Conservation (phyloP, 2,888 invertebrate genomes). For the Hemithea aestivaria region DNA sequence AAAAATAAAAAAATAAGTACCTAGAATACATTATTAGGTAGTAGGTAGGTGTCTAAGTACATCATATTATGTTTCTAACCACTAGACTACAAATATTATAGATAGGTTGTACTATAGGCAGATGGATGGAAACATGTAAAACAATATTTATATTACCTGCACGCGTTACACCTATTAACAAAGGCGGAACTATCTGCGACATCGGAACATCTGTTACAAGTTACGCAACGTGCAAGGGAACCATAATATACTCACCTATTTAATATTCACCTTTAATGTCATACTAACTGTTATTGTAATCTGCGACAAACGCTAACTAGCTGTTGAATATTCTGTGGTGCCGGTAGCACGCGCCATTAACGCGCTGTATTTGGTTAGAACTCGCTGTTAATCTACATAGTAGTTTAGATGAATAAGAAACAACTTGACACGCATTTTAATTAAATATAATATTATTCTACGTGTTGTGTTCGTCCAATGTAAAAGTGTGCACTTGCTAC, state of each 20-base stretch:
- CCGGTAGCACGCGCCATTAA: conserved; percentile 6
- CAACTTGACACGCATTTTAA: too few relatives aligned
- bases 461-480: too few relatives aligned
- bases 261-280: conserved; percentile 2
- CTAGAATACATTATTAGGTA: too few relatives aligned
- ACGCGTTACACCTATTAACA: neutral
- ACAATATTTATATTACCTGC: too few relatives aligned
- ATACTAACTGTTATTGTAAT: neutral
- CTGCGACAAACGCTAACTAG: neutral
- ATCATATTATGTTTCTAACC: too few relatives aligned
- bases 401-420: conserved; percentile 10
- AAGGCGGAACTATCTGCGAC: conserved; percentile 14
- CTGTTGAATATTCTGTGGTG: neutral
- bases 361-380: conserved; percentile 9
- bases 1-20: too few relatives aligned
- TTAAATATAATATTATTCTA: too few relatives aligned
- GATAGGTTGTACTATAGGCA: too few relatives aligned
- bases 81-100: too few relatives aligned
- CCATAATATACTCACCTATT: conserved; percentile 3
- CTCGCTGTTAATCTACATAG: conserved; percentile 7
- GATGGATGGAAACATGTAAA: too few relatives aligned
- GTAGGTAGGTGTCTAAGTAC: too few relatives aligned
- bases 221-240: conserved; percentile 16
- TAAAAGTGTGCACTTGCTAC: too few relatives aligned
- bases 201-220: conserved; percentile 7